Percentiles rank a stretch among this genome's conserved stretches.
These are phyloP conservation scores for Sycobia sp. DNA, from an alignment of 1,140 invertebrate species.

Conservation along the genomic window DNA sequence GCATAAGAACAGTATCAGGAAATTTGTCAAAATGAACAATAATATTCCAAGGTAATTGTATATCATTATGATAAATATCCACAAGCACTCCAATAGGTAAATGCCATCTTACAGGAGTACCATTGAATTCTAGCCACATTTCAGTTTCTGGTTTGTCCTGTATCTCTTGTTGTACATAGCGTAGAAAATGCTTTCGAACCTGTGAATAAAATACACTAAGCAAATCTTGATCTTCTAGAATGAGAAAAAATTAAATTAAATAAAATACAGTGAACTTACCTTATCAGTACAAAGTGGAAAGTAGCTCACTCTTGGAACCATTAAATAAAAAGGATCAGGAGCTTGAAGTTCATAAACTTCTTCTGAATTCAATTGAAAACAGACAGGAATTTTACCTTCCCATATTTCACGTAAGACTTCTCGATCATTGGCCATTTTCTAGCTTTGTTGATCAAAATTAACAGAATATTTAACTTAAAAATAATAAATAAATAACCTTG, in stretches of 20 bases:
- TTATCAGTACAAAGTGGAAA: constrained; percentile 96
- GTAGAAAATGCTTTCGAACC: constrained; percentile 89
- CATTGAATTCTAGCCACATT: constrained; percentile 96
- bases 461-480: background rate
- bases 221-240: background rate
- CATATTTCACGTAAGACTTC: constrained; percentile 93
- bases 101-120: constrained; percentile 92
- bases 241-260: constrained; percentile 18
- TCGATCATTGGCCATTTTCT: constrained; percentile 83
- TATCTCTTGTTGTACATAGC: constrained; percentile 80
- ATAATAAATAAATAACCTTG: background rate
- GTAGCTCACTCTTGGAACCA: constrained; percentile 94
- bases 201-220: constrained; percentile 40
- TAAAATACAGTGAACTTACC: constrained; percentile 69
- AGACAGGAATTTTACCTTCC: constrained; percentile 92
- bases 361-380: constrained; percentile 84
- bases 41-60: constrained; percentile 87
- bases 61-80: constrained; percentile 79
- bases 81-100: constrained; percentile 94
- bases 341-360: constrained; percentile 86
- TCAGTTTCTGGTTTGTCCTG: constrained; percentile 83
- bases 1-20: constrained; percentile 79
- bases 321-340: constrained; percentile 91
- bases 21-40: constrained; percentile 95
- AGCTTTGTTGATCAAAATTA: background rate